Evolutionary conservation across 2,888 invertebrate species (phyloP).

Genomic region (Alentia gelatinosa): DNA sequence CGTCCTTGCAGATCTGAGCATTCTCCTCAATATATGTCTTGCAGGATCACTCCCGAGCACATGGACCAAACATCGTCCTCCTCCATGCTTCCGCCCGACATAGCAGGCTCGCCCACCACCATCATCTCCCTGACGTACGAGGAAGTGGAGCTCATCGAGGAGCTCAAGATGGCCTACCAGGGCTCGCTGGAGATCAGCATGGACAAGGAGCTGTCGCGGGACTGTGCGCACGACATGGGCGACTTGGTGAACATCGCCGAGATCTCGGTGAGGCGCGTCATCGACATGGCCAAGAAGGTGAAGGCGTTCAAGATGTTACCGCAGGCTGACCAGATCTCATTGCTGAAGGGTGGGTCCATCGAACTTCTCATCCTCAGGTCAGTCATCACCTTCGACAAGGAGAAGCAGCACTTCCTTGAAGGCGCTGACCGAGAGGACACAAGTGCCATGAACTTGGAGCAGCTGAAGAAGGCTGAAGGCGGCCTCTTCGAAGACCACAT

Average conservation of each 20-base stretch:
- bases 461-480: constrained; percentile 86
- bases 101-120: constrained; percentile 56
- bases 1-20: constrained; percentile 14
- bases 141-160: constrained; percentile 76
- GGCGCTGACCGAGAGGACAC: constrained; percentile 83
- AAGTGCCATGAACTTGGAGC: constrained; percentile 90
- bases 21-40: constrained; percentile 28
- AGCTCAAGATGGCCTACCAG: constrained; percentile 77
- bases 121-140: constrained; percentile 64
- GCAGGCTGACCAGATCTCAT: constrained; percentile 94
- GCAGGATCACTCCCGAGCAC: constrained; percentile 57
- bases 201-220: constrained; percentile 64
- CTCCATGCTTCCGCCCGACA: constrained; percentile 32
- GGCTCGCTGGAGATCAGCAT: constrained; percentile 78
- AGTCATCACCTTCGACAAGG: constrained; percentile 95
- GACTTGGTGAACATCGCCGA: constrained; percentile 81
- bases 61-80: constrained; percentile 57
- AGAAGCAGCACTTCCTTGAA: constrained; percentile 92
- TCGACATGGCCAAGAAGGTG: constrained; percentile 84
- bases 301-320: constrained; percentile 95
- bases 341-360: constrained; percentile 96
- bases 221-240: constrained; percentile 67
- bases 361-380: constrained; percentile 98
- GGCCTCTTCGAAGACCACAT: constrained; percentile 80
- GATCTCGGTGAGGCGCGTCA: constrained; percentile 86